These are phyloP conservation scores for Drosophila ercepeae DNA, from an alignment of 1,140 invertebrate genomes.

Conservation along the genomic window DNA sequence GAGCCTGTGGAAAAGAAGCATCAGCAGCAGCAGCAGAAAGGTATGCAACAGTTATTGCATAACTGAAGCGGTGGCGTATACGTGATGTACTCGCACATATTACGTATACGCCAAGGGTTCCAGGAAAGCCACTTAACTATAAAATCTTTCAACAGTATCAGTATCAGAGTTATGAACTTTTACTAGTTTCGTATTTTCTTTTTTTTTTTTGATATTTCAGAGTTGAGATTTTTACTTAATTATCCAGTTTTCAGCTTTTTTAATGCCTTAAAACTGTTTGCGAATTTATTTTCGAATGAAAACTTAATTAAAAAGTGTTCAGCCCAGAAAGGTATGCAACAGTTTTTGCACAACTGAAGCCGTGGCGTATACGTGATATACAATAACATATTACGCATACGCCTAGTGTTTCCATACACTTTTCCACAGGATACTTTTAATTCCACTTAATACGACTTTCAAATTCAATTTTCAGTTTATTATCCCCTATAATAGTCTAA, in stretches of 20 bases:
- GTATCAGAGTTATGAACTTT: neutral
- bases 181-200: too few species aligned
- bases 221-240: neutral
- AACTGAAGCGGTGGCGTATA: conserved; percentile 47
- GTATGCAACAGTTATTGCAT: conserved; percentile 71
- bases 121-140: neutral
- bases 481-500: neutral
- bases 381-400: neutral
- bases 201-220: neutral
- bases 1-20: conserved; percentile 2
- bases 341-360: neutral
- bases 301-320: neutral
- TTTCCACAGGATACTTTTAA: neutral
- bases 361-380: neutral
- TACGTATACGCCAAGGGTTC: conserved; percentile 24
- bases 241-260: neutral
- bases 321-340: neutral
- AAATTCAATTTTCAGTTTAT: neutral
- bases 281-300: neutral
- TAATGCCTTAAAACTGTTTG: neutral
- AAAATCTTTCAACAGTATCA: neutral
- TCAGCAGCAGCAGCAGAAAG: conserved; percentile 3
- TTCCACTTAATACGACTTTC: neutral
- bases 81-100: conserved; percentile 3
- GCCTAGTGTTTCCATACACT: neutral